Percentiles rank a stretch among this genome's conserved stretches.
These are phyloP conservation scores for Amphimedon queenslandica DNA, from an alignment of 37 sponge, comb jelly and placozoan species.

Conservation along the genomic window DNA sequence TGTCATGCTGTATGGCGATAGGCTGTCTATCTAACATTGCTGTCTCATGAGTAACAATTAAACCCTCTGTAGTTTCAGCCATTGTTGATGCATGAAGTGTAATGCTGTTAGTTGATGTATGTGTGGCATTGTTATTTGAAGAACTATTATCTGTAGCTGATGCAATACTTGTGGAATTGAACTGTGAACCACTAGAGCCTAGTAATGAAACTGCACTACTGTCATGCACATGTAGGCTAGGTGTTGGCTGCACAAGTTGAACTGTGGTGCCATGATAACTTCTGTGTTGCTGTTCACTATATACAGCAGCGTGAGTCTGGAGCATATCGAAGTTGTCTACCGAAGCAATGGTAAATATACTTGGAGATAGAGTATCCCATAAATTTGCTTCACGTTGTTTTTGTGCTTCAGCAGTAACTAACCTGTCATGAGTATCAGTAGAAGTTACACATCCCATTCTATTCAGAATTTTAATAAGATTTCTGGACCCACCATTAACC, in stretches of 20 bases:
- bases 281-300: slow-evolving; percentile 17
- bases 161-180: not conserved
- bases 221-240: too few species aligned
- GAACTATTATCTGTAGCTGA: not conserved
- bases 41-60: too few species aligned
- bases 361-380: slow-evolving; percentile 7
- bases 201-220: not conserved
- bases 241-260: slow-evolving; percentile 16
- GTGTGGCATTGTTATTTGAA: too few species aligned
- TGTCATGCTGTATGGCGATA: too few species aligned
- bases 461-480: slow-evolving; percentile 4
- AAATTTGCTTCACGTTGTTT: not conserved
- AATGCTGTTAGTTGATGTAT: too few species aligned
- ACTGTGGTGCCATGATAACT: slow-evolving; percentile 40
- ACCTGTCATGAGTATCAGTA: slow-evolving; percentile 25
- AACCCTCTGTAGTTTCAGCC: too few species aligned
- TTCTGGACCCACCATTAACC: too few species aligned
- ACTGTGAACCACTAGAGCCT: too few species aligned
- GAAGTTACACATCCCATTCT: slow-evolving; percentile 1
- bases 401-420: slow-evolving; percentile 7
- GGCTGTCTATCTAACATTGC: too few species aligned
- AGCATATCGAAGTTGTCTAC: slow-evolving; percentile 31
- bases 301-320: slow-evolving; percentile 22
- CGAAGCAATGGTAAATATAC: slow-evolving; percentile 13
- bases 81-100: not conserved